Evolutionary conservation across 2,113 vertebrate species (phyloP), one percentile per base, ranked within the genome.

Genomic region (Hyaena hyaena): DNA sequence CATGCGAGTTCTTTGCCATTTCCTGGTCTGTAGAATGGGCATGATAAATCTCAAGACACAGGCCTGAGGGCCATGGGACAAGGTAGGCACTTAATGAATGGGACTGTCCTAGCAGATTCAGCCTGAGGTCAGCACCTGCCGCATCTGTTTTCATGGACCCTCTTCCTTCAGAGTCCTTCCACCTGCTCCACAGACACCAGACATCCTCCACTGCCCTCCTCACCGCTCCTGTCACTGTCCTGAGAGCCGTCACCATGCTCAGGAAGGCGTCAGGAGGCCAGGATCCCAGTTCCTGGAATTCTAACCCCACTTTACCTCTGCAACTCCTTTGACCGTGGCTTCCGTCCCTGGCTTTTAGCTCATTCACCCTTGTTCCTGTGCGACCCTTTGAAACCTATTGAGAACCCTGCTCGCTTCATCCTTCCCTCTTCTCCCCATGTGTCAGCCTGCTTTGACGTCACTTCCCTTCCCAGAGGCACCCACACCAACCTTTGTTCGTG

Each of bases 41-140:
- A 4, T 2, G 7, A 0, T 1, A 11, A 31, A n/a, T 9, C 81
- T 65, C 4, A 5, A 16, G 10, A 50, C 7, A 1, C 5, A 50
- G 23, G 55, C 23, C 5, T 14, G 1, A 10, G 10, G 35, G 80
- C 14, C 31, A 1, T 4, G 33, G 69, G n/a, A 9, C 76, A 4
- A 7, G 15, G 45, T 10, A 5, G 21, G 39, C 73, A 7, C 24
- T 35, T n/a, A 10, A 6, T 21, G 45, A 23, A 6, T 5, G 35
- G 53, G 10, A 16, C n/a, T 65, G 0, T 68, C 12, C 35, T 0
- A 8, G 3, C 31, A 4, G 66, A n/a, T 4, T 21, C 26, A 16
- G 3, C 6, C 21, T 45, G 81, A 50, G 31, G 0, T 3, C 61
- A 61, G 68, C 35, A 15, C 21, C n/a, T 19, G 1, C 26, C 88